These are phyloP conservation scores for Haliclona indistincta DNA, from an alignment of 37 sponge, comb jelly and placozoan genomes.

Conservation along the genomic window DNA sequence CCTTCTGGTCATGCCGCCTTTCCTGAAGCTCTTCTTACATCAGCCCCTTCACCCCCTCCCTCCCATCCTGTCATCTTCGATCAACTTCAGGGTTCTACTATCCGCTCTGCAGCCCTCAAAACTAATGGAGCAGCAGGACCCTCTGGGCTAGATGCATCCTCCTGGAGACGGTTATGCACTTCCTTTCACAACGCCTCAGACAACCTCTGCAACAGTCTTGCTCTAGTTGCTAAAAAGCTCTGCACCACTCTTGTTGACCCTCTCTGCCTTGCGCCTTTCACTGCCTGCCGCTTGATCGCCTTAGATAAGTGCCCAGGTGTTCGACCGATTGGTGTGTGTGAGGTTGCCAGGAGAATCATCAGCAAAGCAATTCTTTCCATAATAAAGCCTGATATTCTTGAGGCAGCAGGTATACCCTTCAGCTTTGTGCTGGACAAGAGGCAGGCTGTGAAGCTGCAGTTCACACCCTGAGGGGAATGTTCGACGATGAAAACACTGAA, in stretches of 20 bases:
- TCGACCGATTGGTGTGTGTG: conserved; percentile 49
- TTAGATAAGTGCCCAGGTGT: too few relatives aligned
- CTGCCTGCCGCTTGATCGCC: too few relatives aligned
- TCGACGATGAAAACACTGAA: conserved; percentile 31
- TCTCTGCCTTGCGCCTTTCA: conserved; percentile 7
- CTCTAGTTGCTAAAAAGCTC: conserved; percentile 17
- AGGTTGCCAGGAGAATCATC: conserved; percentile 38
- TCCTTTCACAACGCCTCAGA: too few relatives aligned
- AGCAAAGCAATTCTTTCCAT: conserved; percentile 18
- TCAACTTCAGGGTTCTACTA: too few relatives aligned
- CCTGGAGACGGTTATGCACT: conserved; percentile 45
- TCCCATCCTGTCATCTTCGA: too few relatives aligned
- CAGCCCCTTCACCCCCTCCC: too few relatives aligned
- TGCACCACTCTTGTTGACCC: conserved; percentile 54
- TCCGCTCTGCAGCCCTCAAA: too few relatives aligned
- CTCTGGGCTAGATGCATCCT: conserved; percentile 27
- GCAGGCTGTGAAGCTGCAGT: conserved; percentile 53
- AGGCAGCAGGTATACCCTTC: conserved; percentile 39
- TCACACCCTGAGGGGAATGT: conserved; percentile 37
- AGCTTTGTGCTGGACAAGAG: conserved; percentile 54
- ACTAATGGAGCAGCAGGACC: too few relatives aligned
- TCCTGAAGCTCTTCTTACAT: too few relatives aligned
- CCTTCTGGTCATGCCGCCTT: too few relatives aligned
- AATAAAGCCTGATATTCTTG: conserved; percentile 14
- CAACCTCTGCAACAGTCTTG: too few relatives aligned